These are phyloP conservation scores for Caenorhabditis drosophilae DNA, from an alignment of 2,888 invertebrate genomes.

Conservation along the genomic window DNA sequence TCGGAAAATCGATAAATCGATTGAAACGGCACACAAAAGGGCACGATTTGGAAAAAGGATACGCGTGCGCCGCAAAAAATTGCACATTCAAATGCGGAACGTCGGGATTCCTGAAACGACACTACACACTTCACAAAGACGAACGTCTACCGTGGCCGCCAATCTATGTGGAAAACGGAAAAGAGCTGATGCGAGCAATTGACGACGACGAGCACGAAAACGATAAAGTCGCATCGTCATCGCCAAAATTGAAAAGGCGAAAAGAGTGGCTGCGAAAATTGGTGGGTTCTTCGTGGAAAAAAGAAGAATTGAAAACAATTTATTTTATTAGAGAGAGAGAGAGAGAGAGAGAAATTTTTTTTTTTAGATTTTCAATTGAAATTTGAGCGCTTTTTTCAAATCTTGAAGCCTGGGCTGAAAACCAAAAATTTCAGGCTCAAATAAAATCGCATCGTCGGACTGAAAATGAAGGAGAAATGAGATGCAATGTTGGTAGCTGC, in stretches of 20 bases:
- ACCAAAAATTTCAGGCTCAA: neutral
- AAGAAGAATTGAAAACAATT: too few species aligned
- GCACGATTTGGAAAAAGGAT: slow-evolving; percentile 20
- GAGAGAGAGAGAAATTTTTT: too few species aligned
- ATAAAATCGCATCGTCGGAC: neutral
- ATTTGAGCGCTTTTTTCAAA: too few species aligned
- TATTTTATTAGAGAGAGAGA: too few species aligned
- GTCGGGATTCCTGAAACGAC: slow-evolving; percentile 39
- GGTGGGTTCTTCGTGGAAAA: neutral
- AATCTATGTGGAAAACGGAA: slow-evolving; percentile 5
- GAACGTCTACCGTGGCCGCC: slow-evolving; percentile 33
- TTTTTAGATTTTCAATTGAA: too few species aligned
- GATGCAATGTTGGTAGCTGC: slow-evolving; percentile 22
- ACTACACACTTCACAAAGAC: slow-evolving; percentile 24
- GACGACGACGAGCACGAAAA: too few species aligned
- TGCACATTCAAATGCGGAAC: slow-evolving; percentile 27
- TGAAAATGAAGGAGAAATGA: slow-evolving; percentile 1
- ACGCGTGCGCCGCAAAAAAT: slow-evolving; percentile 11
- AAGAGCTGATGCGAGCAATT: slow-evolving; percentile 4
- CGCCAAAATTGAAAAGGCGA: slow-evolving; percentile 1
- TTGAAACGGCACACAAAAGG: slow-evolving; percentile 18
- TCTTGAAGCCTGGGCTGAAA: too few species aligned
- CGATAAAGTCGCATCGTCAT: too few species aligned
- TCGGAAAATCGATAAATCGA: slow-evolving; percentile 5
- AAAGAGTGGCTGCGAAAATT: slow-evolving; percentile 2